Evolutionary conservation across 1,140 invertebrate species (phyloP).

Genomic region (Drosophila melanica): DNA sequence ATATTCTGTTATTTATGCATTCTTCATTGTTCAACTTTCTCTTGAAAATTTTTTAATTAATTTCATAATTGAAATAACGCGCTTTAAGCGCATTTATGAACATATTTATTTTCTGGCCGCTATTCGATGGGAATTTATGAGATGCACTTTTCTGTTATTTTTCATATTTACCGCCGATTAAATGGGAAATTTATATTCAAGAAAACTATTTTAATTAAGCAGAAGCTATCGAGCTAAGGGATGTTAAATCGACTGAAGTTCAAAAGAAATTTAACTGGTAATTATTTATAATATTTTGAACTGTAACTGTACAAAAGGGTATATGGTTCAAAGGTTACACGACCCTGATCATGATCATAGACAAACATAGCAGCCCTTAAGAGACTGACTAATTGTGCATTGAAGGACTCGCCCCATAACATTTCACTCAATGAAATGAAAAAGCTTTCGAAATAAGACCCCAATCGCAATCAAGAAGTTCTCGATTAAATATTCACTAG

Average conservation of each 20-base stretch:
- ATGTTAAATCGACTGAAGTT: too few relatives aligned
- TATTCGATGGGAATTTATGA: constrained; percentile 41
- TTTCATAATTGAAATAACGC: constrained; percentile 70
- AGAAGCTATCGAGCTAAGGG: neutral
- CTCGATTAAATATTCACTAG: neutral
- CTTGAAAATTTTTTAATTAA: constrained; percentile 55
- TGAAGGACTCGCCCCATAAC: too few relatives aligned
- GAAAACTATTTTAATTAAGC: constrained; percentile 49
- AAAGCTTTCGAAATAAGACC: too few relatives aligned
- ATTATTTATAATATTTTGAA: too few relatives aligned
- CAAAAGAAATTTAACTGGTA: too few relatives aligned
- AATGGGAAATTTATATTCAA: neutral
- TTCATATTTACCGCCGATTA: constrained; percentile 22
- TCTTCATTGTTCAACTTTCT: neutral
- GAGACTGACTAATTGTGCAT: too few relatives aligned
- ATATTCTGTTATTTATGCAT: constrained; percentile 21
- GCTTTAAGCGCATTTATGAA: constrained; percentile 44
- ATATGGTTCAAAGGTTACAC: too few relatives aligned
- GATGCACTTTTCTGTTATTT: constrained; percentile 38
- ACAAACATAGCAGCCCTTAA: too few relatives aligned
- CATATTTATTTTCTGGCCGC: constrained; percentile 51
- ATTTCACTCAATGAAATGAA: too few relatives aligned
- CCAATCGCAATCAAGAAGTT: too few relatives aligned
- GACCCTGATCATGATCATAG: too few relatives aligned
- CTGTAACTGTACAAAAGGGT: too few relatives aligned